Evolutionary conservation across 2,888 invertebrate species (phyloP), one percentile per base, ranked within the genome.

Genomic region (Escarpia spicata): DNA sequence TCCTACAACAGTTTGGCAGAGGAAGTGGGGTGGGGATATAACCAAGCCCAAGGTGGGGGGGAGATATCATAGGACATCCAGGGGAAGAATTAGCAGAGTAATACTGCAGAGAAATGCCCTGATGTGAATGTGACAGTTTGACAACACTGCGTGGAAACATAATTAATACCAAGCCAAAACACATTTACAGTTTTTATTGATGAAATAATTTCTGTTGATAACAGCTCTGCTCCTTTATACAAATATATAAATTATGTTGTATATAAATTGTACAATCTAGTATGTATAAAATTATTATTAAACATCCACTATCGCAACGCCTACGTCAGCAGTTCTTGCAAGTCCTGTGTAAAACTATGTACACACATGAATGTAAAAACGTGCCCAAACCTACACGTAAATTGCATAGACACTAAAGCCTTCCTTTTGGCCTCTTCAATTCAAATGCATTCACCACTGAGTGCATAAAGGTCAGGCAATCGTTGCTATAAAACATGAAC

Each of bases 161-260:
- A 4, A 2, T 19, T 75, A n/a, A 26, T n/a, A 75, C 19, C 75
- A 75, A 75, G 19, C 26, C 9, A 52, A 52, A 52, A 52, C 52
- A 52, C 26, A 26, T 75, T 75, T 75, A 75, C 75, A 75, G 75
- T 75, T 75, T 75, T 75, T 75, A 75, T 75, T 75, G 75, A 75
- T 75, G 75, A 75, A 75, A 75, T 75, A 75, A 75, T 75, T n/a
- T 75, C 75, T 75, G 75, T 75, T 75, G 75, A 75, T 75, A 26
- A 75, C 75, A 75, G 75, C 75, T 75, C 26, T 75, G 75, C 15
- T 75, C 75, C 75, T 75, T 75, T 75, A 26, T 75, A 75, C 75
- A 75, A 75, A 75, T 75, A 75, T 75, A 75, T 75, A 75, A 75
- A 75, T 75, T 75, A 75, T 75, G 75, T 75, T 75, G 75, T 75